These are phyloP conservation scores for Diachasma alloeum DNA, from an alignment of 1,140 invertebrate genomes.

Conservation along the genomic window DNA sequence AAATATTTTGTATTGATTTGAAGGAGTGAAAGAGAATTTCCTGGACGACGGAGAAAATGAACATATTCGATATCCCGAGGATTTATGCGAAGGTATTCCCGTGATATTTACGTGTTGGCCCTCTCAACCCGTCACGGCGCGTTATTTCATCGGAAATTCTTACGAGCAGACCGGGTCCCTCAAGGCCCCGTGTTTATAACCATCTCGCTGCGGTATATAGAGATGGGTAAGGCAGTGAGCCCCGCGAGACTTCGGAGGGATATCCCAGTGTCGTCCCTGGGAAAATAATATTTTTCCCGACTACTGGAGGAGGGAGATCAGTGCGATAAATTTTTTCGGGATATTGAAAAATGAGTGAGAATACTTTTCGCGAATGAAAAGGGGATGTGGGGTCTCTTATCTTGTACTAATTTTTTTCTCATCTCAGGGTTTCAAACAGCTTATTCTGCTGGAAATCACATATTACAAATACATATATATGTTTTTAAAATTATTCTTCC, in stretches of 20 bases:
- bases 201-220: conserved; percentile 7
- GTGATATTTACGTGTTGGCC: conserved; percentile 19
- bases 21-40: not conserved
- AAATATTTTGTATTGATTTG: not conserved
- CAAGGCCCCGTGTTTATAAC: conserved; percentile 27
- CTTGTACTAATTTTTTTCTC: not conserved
- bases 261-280: not conserved
- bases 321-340: not conserved
- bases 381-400: not conserved
- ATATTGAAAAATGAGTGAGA: not conserved
- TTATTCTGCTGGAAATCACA: too few species aligned
- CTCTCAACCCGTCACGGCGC: not conserved
- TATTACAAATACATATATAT: too few species aligned
- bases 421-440: too few species aligned
- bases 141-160: conserved; percentile 27
- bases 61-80: not conserved
- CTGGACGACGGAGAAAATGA: not conserved
- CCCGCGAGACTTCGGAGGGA: conserved; percentile 12
- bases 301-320: not conserved
- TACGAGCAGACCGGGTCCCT: conserved; percentile 13
- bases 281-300: conserved; percentile 4
- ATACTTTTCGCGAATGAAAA: not conserved
- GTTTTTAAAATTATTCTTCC: too few species aligned
- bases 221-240: conserved; percentile 1
- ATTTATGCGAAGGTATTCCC: conserved; percentile 7